phyloP scores from a whole-genome alignment of 2,113 vertebrate species.

The Monopterus albus region DNA sequence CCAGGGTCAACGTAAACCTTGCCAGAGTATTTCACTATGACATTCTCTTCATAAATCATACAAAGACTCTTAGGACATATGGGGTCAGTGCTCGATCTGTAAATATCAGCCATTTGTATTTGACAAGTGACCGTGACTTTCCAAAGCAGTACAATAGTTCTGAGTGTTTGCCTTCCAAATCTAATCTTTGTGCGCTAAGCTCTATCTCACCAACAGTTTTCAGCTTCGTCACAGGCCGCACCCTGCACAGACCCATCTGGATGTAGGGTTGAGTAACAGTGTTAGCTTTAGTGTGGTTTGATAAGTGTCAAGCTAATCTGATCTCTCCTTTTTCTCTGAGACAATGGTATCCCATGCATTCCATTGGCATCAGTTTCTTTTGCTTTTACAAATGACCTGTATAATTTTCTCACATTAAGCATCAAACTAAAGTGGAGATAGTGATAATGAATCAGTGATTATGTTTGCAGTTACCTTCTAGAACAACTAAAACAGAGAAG shows the following conservation, averaged over 20 bases:
- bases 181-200: constrained; percentile 77
- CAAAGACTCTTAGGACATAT: constrained; percentile 63
- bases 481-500: constrained; percentile 59
- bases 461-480: constrained; percentile 73
- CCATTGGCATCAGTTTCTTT: constrained; percentile 43
- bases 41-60: constrained; percentile 73
- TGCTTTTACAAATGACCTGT: constrained; percentile 38
- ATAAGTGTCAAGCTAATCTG: constrained; percentile 74
- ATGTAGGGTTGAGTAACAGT: constrained; percentile 69
- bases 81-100: constrained; percentile 74
- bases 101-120: constrained; percentile 71
- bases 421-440: constrained; percentile 70
- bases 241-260: constrained; percentile 73
- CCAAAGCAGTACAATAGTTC: constrained; percentile 71
- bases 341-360: constrained; percentile 66
- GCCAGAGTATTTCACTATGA: constrained; percentile 57
- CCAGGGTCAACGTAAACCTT: constrained; percentile 46
- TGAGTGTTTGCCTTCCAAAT: constrained; percentile 78
- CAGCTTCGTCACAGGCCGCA: constrained; percentile 70
- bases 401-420: constrained; percentile 77
- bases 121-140: constrained; percentile 80
- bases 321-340: constrained; percentile 48
- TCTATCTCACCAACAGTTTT: constrained; percentile 74
- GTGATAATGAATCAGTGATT: constrained; percentile 84
- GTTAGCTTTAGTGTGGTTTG: constrained; percentile 70